These are phyloP conservation scores for Epinotia nisella DNA, from an alignment of 2,888 invertebrate species.

Conservation along the genomic window DNA sequence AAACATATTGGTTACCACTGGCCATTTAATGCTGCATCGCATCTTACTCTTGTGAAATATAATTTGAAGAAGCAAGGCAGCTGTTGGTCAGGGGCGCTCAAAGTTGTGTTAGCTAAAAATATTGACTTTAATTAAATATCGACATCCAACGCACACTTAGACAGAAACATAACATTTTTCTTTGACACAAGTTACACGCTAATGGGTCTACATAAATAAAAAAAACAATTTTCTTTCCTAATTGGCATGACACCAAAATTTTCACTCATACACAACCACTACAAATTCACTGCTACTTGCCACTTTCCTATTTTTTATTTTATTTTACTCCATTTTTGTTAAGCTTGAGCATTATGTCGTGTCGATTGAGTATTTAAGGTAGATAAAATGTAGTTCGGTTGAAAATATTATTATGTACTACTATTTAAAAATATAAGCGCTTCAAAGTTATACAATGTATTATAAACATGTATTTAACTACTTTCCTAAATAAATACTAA, in stretches of 20 bases:
- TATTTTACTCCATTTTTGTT: constrained; percentile 49
- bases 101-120: constrained; percentile 34
- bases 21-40: constrained; percentile 11
- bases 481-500: neutral
- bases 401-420: constrained; percentile 37
- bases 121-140: constrained; percentile 40
- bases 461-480: neutral
- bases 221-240: constrained; percentile 49
- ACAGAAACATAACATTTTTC: constrained; percentile 34
- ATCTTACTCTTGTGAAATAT: neutral
- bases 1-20: constrained; percentile 16
- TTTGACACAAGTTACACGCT: constrained; percentile 64
- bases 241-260: constrained; percentile 60
- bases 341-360: constrained; percentile 53
- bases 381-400: constrained; percentile 52
- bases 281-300: constrained; percentile 53
- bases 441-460: neutral
- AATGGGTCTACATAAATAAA: constrained; percentile 73
- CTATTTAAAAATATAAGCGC: constrained; percentile 17
- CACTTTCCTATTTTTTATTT: constrained; percentile 48
- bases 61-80: constrained; percentile 10
- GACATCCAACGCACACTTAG: constrained; percentile 50
- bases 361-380: constrained; percentile 56
- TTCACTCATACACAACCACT: constrained; percentile 52
- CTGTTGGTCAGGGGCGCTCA: constrained; percentile 21